phyloP scores from a whole-genome alignment of 2,113 vertebrate species.

The Chiloscyllium plagiosum region DNA sequence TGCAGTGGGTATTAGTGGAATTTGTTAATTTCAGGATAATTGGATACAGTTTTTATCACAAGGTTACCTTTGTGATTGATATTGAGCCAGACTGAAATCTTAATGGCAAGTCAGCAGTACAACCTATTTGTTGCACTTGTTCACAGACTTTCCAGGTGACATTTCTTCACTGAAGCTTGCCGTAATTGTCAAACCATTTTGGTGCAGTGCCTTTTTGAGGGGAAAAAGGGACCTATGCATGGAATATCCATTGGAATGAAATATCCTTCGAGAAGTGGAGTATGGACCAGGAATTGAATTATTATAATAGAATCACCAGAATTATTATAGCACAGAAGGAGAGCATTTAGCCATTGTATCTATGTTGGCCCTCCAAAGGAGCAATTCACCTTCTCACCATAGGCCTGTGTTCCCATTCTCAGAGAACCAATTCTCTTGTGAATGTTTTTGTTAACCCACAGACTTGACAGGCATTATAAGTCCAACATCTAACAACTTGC shows the following conservation, averaged over 20 bases:
- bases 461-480: no score
- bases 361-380: no score
- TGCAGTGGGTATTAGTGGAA: neutral
- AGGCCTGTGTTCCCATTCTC: no score
- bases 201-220: neutral
- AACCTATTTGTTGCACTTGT: neutral
- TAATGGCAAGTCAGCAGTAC: neutral
- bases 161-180: neutral
- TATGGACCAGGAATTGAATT: neutral
- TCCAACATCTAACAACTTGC: no score
- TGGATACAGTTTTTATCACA: neutral
- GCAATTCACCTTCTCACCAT: no score
- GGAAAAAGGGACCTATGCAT: neutral
- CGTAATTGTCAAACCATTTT: neutral
- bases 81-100: neutral
- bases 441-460: no score
- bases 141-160: neutral
- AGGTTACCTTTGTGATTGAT: neutral
- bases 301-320: no score
- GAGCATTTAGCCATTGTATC: no score
- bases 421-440: no score
- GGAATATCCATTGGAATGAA: neutral
- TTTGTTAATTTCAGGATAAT: neutral
- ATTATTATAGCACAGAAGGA: no score
- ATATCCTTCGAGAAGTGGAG: neutral